Evolutionary conservation across 2,797 vertebrate genomes (phyloP).

Genomic region (Ara ararauna): DNA sequence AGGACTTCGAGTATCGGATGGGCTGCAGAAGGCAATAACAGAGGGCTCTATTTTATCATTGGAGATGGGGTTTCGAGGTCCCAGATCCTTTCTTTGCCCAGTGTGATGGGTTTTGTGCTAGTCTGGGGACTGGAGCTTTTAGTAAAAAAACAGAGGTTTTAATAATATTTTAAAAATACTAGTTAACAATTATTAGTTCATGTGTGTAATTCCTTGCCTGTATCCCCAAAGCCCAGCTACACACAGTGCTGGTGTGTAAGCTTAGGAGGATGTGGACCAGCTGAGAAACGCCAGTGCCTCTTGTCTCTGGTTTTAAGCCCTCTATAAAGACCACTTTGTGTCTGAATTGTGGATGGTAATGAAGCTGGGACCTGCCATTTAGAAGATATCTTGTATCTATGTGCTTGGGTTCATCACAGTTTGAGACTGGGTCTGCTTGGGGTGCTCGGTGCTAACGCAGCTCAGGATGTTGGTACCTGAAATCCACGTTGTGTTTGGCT

Average conservation of each 20-base stretch:
- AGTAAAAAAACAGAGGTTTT: background rate
- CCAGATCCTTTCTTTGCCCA: background rate
- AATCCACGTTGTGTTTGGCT: background rate
- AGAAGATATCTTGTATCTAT: background rate
- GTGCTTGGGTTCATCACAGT: background rate
- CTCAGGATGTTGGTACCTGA: background rate
- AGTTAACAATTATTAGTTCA: background rate
- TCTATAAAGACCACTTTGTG: rapidly evolving
- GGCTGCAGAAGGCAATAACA: background rate
- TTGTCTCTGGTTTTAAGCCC: background rate
- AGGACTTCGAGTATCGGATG: background rate
- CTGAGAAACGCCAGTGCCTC: background rate
- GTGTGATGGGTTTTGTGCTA: rapidly evolving
- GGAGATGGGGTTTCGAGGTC: background rate
- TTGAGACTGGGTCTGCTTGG: background rate
- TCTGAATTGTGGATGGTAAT: background rate
- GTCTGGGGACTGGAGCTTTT: background rate
- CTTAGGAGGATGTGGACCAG: background rate
- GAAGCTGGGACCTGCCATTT: background rate
- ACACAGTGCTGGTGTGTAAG: rapidly evolving
- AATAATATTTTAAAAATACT: background rate
- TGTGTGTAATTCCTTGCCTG: background rate
- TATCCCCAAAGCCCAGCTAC: background rate
- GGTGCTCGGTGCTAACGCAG: background rate
- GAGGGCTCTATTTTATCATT: background rate